These are phyloP conservation scores for Agriotes lineatus DNA, from an alignment of 2,888 invertebrate genomes.

Conservation along the genomic window DNA sequence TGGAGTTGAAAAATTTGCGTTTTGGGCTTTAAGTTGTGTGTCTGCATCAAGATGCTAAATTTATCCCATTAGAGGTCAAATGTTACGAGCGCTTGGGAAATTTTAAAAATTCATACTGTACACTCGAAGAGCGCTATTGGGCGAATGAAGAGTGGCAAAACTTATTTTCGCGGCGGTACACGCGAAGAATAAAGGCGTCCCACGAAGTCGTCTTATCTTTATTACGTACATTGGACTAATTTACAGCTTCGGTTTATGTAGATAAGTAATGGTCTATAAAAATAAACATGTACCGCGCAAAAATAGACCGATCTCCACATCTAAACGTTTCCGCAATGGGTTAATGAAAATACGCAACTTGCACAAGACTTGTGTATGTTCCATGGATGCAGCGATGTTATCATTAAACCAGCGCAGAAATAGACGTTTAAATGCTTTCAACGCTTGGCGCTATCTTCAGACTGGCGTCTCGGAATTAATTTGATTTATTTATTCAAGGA, in stretches of 20 bases:
- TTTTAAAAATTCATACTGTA: neutral
- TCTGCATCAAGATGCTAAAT: neutral
- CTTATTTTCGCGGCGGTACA: conserved; percentile 1
- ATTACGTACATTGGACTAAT: conserved; percentile 34
- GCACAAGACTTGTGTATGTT: conserved; percentile 13
- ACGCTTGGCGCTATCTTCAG: neutral
- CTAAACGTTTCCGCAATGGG: neutral
- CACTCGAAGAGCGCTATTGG: neutral
- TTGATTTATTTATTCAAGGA: conserved; percentile 15
- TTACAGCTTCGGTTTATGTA: conserved; percentile 30
- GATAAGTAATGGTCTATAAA: conserved; percentile 33
- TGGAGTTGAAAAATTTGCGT: no score
- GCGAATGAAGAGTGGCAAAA: neutral
- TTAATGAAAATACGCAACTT: conserved; percentile 14
- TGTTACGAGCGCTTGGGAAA: neutral
- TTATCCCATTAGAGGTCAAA: neutral
- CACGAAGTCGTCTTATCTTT: conserved; percentile 34
- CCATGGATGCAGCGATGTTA: conserved; percentile 14
- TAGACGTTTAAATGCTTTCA: conserved; percentile 24
- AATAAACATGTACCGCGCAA: conserved; percentile 27
- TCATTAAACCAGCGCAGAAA: conserved; percentile 8
- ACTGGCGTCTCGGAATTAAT: neutral
- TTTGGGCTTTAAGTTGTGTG: no score
- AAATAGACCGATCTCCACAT: conserved; percentile 32
- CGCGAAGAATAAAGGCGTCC: conserved; percentile 22